Percentiles rank a stretch among this genome's conserved stretches.
Evolutionary conservation across 2,797 vertebrate genomes (phyloP).

Genomic region (Harpagifer antarcticus): DNA sequence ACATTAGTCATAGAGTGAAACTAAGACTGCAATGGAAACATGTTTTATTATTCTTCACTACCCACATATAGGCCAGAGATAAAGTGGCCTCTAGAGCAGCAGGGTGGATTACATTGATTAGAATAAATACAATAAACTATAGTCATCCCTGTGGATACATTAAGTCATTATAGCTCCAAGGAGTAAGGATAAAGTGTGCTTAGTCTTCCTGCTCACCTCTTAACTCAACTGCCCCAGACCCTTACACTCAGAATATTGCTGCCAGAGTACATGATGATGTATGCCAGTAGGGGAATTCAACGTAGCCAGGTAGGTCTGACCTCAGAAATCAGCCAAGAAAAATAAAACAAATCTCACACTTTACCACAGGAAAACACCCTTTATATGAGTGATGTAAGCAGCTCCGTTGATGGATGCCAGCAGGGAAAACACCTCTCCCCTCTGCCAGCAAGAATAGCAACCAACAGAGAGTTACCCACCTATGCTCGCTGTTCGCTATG

Average conservation of each 20-base stretch:
- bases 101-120: neutral
- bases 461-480: conserved; percentile 47
- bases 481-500: conserved; percentile 31
- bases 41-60: neutral
- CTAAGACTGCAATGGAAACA: neutral
- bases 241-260: conserved; percentile 18
- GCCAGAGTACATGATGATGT: neutral
- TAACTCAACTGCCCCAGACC: conserved; percentile 9
- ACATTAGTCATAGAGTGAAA: neutral
- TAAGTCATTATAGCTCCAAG: neutral
- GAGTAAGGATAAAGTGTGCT: neutral
- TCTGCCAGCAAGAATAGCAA: conserved; percentile 44
- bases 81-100: neutral
- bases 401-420: conserved; percentile 61
- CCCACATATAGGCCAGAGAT: conserved; percentile 2
- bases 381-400: conserved; percentile 56
- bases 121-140: neutral
- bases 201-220: conserved; percentile 19
- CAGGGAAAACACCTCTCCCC: conserved; percentile 73
- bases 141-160: neutral
- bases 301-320: conserved; percentile 15
- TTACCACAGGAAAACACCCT: conserved; percentile 70
- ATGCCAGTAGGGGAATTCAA: conserved; percentile 35
- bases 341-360: conserved; percentile 54
- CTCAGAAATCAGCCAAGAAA: conserved; percentile 37